Evolutionary conservation across 1,140 invertebrate genomes (phyloP).

Genomic region (Plodia interpunctella): DNA sequence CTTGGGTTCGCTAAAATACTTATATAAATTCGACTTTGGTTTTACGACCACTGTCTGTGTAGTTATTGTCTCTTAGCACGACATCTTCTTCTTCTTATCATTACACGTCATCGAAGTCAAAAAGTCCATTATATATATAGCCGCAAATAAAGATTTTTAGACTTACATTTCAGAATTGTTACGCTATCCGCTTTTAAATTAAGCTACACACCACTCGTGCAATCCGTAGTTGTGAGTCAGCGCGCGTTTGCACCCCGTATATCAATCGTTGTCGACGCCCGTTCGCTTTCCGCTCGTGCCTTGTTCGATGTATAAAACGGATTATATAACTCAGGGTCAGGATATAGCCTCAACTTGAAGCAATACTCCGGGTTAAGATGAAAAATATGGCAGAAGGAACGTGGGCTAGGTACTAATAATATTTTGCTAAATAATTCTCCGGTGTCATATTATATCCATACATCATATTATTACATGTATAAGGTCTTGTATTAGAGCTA

Average conservation of each 20-base stretch:
- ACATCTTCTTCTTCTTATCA: no score
- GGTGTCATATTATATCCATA: neutral
- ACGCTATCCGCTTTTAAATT: conserved; percentile 18
- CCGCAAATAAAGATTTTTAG: no score
- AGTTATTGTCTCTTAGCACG: no score
- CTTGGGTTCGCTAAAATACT: no score
- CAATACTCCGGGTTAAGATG: neutral
- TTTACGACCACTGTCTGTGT: no score
- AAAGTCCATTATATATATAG: no score
- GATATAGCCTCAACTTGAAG: neutral
- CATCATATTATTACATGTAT: no score
- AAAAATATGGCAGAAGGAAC: conserved; percentile 1
- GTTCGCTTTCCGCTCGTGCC: conserved; percentile 40
- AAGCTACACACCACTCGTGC: conserved; percentile 27
- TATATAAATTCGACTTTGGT: no score
- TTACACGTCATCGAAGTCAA: no score
- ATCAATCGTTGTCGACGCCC: conserved; percentile 67
- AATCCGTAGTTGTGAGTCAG: conserved; percentile 64
- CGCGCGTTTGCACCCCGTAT: conserved; percentile 65
- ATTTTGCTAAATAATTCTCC: neutral
- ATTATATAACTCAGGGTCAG: conserved; percentile 9
- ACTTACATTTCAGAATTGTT: no score
- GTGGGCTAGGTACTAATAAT: neutral
- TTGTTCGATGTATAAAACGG: conserved; percentile 30
- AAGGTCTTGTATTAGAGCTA: no score